A percentile compares a stretch with the other conserved stretches of the same genome.
Evolutionary conservation across 2,888 invertebrate genomes (phyloP).

Genomic region (Morpho achilles): DNA sequence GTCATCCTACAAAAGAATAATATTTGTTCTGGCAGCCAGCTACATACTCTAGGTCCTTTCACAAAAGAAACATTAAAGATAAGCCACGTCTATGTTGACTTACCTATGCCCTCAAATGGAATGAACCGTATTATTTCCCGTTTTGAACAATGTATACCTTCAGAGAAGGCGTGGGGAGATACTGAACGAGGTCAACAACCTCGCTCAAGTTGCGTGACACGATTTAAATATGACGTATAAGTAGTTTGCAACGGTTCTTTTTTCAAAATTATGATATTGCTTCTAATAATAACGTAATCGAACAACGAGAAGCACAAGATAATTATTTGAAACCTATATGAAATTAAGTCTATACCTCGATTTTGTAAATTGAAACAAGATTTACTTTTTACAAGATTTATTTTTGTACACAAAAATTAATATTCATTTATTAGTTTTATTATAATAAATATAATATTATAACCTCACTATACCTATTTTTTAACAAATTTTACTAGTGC

Average conservation of each 20-base stretch:
- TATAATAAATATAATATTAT: too few species aligned
- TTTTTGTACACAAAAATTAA: too few species aligned
- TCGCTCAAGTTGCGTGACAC: slow-evolving; percentile 53
- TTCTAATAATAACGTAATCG: not conserved
- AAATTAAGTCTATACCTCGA: too few species aligned
- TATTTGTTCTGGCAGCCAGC: too few species aligned
- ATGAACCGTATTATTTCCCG: slow-evolving; percentile 75
- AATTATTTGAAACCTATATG: not conserved
- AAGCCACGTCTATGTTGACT: slow-evolving; percentile 34
- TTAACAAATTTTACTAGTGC: too few species aligned
- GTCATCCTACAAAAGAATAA: too few species aligned
- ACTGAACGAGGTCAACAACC: slow-evolving; percentile 66
- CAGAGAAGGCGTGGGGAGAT: slow-evolving; percentile 57
- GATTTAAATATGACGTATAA: slow-evolving; percentile 35
- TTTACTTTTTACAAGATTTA: too few species aligned
- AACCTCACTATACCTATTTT: too few species aligned
- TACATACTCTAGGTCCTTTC: not conserved
- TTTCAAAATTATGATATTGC: slow-evolving; percentile 17
- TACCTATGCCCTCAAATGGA: slow-evolving; percentile 52
- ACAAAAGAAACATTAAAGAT: not conserved
- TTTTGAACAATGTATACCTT: slow-evolving; percentile 63
- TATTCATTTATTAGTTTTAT: too few species aligned
- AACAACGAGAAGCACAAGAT: not conserved
- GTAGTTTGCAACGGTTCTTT: slow-evolving; percentile 20
- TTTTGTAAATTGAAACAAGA: too few species aligned